These are phyloP conservation scores for Drymodes brunneopygia DNA, from an alignment of 2,113 vertebrate species.

Conservation along the genomic window DNA sequence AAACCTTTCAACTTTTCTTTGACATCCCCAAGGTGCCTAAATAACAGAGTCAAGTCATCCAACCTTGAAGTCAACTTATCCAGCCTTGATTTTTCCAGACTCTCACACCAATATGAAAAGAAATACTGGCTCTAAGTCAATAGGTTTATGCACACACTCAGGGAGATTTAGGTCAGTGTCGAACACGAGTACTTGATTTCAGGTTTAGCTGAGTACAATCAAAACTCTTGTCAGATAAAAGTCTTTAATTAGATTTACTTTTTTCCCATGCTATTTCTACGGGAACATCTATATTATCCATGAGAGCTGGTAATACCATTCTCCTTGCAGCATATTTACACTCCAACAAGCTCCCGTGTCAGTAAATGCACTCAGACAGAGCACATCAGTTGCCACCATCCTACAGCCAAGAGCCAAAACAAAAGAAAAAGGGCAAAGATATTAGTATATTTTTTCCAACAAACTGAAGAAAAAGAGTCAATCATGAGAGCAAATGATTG, in stretches of 20 bases:
- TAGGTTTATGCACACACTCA: not conserved
- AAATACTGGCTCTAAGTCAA: not conserved
- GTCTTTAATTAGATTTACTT: conserved; percentile 38
- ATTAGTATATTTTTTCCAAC: not conserved
- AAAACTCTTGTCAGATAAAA: conserved; percentile 13
- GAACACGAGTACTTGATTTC: not conserved
- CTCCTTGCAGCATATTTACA: not conserved
- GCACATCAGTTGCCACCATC: not conserved
- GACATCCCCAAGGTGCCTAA: not conserved
- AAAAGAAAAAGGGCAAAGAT: not conserved
- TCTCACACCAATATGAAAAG: not conserved
- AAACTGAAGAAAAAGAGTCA: not conserved
- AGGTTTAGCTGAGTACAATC: conserved; percentile 5
- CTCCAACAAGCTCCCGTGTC: not conserved
- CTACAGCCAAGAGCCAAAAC: not conserved
- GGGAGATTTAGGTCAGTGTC: conserved; percentile 7
- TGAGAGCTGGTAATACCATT: not conserved
- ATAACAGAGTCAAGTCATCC: not conserved
- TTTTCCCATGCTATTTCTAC: not conserved
- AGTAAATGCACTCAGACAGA: not conserved
- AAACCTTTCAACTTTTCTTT: not conserved
- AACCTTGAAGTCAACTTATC: not conserved
- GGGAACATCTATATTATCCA: not conserved
- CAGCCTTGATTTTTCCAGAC: not conserved
- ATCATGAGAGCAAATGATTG: not conserved